These are phyloP conservation scores for Zootermopsis nevadensis DNA, from an alignment of 2,888 invertebrate species.

Conservation along the genomic window DNA sequence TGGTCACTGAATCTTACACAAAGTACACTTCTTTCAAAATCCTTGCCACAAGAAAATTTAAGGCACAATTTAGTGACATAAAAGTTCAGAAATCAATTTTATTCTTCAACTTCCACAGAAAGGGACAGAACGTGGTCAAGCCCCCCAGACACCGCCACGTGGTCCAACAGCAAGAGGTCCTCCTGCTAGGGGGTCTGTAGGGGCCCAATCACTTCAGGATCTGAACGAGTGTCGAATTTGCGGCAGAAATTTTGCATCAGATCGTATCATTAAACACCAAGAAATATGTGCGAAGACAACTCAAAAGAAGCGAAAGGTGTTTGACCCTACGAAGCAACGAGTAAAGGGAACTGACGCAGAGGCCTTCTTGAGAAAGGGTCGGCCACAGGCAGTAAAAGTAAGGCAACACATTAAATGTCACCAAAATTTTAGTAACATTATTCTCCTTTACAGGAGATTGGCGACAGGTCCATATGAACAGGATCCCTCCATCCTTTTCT, in stretches of 20 bases:
- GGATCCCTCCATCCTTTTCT: too few relatives aligned
- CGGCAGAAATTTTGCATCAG: conserved; percentile 82
- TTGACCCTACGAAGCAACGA: conserved; percentile 92
- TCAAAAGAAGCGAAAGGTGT: conserved; percentile 87
- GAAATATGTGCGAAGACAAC: conserved; percentile 84
- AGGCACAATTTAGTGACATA: too few relatives aligned
- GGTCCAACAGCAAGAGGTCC: background rate
- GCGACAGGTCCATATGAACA: too few relatives aligned
- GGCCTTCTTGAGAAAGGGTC: conserved; percentile 70
- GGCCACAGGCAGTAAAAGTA: background rate
- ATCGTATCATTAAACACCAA: conserved; percentile 85
- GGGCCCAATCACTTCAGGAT: conserved; percentile 57
- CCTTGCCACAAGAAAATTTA: too few relatives aligned
- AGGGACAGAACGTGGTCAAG: background rate
- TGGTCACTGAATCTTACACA: too few relatives aligned
- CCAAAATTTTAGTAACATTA: too few relatives aligned
- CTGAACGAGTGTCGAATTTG: conserved; percentile 77
- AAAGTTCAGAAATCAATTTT: background rate
- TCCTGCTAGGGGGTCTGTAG: background rate
- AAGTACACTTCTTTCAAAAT: too few relatives aligned
- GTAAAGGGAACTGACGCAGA: conserved; percentile 91
- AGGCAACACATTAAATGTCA: too few relatives aligned
- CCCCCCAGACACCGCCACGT: background rate
- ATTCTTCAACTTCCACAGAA: background rate
- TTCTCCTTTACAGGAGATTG: too few relatives aligned